phyloP scores from a whole-genome alignment of 2,888 invertebrate genomes.

The Athalia rosae region DNA sequence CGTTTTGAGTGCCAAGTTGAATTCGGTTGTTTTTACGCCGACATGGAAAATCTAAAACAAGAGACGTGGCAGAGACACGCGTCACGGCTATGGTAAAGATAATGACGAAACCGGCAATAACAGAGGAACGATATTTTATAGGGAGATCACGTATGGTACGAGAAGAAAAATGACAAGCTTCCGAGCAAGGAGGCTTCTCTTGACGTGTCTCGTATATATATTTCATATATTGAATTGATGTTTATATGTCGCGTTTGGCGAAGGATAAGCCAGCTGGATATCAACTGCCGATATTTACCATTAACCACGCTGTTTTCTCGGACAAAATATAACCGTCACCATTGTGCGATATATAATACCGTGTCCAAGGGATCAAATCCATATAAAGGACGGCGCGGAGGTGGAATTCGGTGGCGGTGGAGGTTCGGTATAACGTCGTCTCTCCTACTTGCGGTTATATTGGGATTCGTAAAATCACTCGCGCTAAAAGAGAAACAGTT shows the following conservation, averaged over 20 bases:
- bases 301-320: constrained; percentile 29
- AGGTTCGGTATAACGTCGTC: constrained; percentile 29
- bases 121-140: constrained; percentile 70
- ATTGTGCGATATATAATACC: constrained; percentile 59
- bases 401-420: constrained; percentile 28
- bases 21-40: background rate
- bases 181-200: constrained; percentile 54
- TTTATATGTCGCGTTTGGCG: constrained; percentile 68
- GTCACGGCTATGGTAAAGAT: constrained; percentile 18
- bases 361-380: constrained; percentile 65
- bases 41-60: constrained; percentile 36
- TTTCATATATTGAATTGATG: constrained; percentile 73
- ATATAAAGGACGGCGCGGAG: constrained; percentile 52
- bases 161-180: constrained; percentile 67
- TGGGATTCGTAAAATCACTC: constrained; percentile 39
- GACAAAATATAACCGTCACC: constrained; percentile 60
- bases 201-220: constrained; percentile 57
- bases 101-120: constrained; percentile 57
- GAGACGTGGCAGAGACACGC: constrained; percentile 47
- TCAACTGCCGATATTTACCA: constrained; percentile 53
- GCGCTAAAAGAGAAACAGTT: constrained; percentile 24
- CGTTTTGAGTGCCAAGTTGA: background rate
- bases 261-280: constrained; percentile 65
- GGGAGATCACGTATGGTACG: constrained; percentile 68
- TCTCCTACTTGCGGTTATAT: constrained; percentile 36